phyloP scores from a whole-genome alignment of 2,113 vertebrate species.

The Thamnaconus septentrionalis region DNA sequence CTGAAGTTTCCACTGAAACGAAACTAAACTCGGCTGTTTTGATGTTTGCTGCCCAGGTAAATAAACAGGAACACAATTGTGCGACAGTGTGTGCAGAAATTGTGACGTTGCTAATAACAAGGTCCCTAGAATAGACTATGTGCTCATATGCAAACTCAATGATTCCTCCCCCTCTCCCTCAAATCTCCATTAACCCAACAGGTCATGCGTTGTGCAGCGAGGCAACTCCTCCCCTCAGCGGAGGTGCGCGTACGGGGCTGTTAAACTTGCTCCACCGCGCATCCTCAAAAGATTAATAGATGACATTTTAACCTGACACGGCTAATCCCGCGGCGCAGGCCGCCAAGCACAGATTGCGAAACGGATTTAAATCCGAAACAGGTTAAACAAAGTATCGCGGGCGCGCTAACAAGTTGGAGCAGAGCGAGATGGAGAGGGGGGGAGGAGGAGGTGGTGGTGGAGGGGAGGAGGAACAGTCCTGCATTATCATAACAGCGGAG shows the following conservation, averaged over 20 bases:
- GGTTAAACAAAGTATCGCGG: slow-evolving; percentile 47
- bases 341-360: slow-evolving; percentile 31
- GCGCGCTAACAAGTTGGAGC: slow-evolving; percentile 48
- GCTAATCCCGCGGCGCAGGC: slow-evolving; percentile 15
- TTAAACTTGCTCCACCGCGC: background rate
- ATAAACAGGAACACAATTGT: background rate
- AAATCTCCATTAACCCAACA: too few relatives aligned
- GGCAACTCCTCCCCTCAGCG: background rate
- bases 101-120: too few relatives aligned
- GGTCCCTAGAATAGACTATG: too few relatives aligned
- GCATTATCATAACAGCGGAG: slow-evolving; percentile 67
- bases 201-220: too few relatives aligned
- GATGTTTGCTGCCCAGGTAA: background rate
- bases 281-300: slow-evolving; percentile 7
- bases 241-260: background rate
- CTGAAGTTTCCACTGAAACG: background rate
- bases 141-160: too few relatives aligned
- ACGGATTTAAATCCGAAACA: slow-evolving; percentile 43
- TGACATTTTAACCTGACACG: slow-evolving; percentile 19
- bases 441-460: background rate
- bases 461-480: slow-evolving; percentile 38
- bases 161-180: too few relatives aligned
- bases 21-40: background rate
- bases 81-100: too few relatives aligned
- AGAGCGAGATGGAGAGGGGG: background rate